phyloP scores from a whole-genome alignment of 2,113 vertebrate species.

The Muntiacus muntjak region DNA sequence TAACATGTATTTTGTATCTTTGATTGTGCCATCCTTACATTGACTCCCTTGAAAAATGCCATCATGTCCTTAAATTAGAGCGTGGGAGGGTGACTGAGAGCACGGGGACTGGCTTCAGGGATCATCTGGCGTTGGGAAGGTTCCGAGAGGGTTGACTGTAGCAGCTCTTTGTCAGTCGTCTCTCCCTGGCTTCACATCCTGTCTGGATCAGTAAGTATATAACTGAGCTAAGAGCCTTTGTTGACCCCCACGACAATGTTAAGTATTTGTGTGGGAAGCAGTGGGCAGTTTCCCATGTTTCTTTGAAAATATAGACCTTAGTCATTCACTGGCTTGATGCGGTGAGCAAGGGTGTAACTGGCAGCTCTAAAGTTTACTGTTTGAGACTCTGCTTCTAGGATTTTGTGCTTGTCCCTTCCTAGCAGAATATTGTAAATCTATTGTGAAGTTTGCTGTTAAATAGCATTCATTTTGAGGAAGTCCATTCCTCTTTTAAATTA shows the following conservation, averaged over 20 bases:
- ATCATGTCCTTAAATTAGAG: background rate
- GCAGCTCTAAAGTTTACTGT: background rate
- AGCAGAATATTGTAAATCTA: background rate
- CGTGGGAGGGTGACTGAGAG: background rate
- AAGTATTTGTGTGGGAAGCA: background rate
- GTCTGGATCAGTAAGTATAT: background rate
- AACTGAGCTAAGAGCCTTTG: background rate
- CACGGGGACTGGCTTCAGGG: background rate
- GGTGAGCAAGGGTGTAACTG: background rate
- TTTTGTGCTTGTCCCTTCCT: background rate
- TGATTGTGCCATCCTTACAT: background rate
- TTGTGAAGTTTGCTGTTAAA: background rate
- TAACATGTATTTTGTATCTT: background rate
- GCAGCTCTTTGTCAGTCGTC: background rate
- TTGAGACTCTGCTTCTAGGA: background rate
- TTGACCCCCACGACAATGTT: background rate
- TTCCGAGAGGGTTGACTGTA: background rate
- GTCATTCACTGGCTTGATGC: background rate
- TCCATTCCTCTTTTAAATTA: background rate
- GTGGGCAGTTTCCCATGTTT: background rate
- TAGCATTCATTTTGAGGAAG: background rate
- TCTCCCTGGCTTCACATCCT: too few relatives aligned
- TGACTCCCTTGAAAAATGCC: background rate
- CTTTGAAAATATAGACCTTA: background rate
- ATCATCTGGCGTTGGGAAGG: background rate